A percentile compares a stretch with the other conserved stretches of the same genome.
phyloP scores from a whole-genome alignment of 2,888 invertebrate species.

The Nomada hirtipes region DNA sequence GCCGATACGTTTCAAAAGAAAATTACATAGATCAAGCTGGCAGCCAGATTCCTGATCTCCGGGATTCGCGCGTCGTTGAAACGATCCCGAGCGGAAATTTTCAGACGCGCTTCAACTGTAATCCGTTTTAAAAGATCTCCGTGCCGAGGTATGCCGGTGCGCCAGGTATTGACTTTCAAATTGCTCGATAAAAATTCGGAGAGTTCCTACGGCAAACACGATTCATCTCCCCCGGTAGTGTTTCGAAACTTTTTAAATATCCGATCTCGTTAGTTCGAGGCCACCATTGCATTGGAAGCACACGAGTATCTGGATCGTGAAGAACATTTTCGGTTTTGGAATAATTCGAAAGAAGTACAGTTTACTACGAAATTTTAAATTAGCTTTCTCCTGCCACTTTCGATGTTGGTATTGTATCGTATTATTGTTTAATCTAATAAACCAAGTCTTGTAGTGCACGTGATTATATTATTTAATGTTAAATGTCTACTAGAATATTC shows the following conservation, averaged over 20 bases:
- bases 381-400: too few species aligned
- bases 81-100: slow-evolving; percentile 31
- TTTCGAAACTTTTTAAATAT: slow-evolving; percentile 55
- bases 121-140: slow-evolving; percentile 48
- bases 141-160: neutral
- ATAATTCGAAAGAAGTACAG: too few species aligned
- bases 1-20: slow-evolving; percentile 14
- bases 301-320: neutral
- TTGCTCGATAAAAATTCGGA: slow-evolving; percentile 32
- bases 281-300: neutral
- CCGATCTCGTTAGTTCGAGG: slow-evolving; percentile 8
- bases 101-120: slow-evolving; percentile 42
- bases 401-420: too few species aligned
- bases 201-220: slow-evolving; percentile 32
- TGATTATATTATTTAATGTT: too few species aligned
- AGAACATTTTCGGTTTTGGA: neutral
- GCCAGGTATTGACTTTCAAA: slow-evolving; percentile 51
- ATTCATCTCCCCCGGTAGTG: slow-evolving; percentile 2
- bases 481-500: too few species aligned
- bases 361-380: too few species aligned
- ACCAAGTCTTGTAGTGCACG: too few species aligned
- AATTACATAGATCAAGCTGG: slow-evolving; percentile 25
- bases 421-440: too few species aligned
- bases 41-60: slow-evolving; percentile 3
- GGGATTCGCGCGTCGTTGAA: slow-evolving; percentile 12